Conservation (phyloP, 2,797 vertebrate species). For the Falco concolor region DNA sequence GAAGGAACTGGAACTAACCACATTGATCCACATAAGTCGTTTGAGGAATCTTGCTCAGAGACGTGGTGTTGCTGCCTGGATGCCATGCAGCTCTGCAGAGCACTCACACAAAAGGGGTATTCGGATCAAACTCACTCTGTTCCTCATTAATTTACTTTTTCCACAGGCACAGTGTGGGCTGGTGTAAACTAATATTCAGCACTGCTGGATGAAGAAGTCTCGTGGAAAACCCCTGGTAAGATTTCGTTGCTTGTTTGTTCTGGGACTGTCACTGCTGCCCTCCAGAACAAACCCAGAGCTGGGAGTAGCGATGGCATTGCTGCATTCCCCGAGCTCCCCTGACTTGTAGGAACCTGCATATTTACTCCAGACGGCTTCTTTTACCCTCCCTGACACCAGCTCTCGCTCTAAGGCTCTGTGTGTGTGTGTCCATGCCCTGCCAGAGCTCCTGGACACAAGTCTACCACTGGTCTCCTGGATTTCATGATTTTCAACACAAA, state of each 20-base stretch:
- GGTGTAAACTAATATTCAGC: not conserved
- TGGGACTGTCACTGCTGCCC: not conserved
- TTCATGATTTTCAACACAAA: not conserved
- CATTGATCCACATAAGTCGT: rapidly evolving
- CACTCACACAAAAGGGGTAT: not conserved
- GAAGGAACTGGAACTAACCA: not conserved
- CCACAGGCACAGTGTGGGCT: not conserved
- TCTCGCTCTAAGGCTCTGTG: not conserved
- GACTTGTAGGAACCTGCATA: not conserved
- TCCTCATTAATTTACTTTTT: not conserved
- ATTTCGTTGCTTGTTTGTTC: not conserved
- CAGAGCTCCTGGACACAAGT: not conserved
- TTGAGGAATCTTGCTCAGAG: not conserved
- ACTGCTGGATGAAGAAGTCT: not conserved
- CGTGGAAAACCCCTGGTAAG: not conserved
- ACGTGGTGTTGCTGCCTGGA: not conserved
- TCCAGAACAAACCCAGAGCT: not conserved
- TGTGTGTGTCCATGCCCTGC: too few relatives aligned
- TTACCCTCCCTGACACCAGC: not conserved
- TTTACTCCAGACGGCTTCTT: not conserved
- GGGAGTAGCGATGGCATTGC: not conserved
- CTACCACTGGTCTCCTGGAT: not conserved
- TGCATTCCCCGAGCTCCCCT: not conserved
- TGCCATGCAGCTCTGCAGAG: not conserved
- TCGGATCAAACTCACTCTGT: not conserved